Percentiles rank a stretch among this genome's conserved stretches.
phyloP scores from a whole-genome alignment of 2,888 invertebrate genomes.

The Clistopyga incitator region DNA sequence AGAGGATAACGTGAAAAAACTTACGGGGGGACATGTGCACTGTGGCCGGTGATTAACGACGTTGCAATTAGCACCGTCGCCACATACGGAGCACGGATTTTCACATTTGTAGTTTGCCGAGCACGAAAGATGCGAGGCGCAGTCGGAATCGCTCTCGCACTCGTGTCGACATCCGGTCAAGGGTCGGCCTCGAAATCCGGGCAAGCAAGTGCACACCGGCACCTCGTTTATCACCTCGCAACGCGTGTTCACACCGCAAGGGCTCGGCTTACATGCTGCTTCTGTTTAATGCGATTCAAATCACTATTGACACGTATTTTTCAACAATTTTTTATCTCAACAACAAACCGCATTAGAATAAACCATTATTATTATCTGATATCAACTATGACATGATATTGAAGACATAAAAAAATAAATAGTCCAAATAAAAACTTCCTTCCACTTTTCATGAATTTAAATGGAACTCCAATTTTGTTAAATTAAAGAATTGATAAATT shows the following conservation, averaged over 20 bases:
- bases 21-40: slow-evolving; percentile 92
- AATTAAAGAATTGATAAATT: no score
- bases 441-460: no score
- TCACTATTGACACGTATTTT: not conserved
- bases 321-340: not conserved
- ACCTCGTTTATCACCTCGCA: slow-evolving; percentile 92
- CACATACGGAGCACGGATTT: slow-evolving; percentile 92
- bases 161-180: slow-evolving; percentile 92
- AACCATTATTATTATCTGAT: no score
- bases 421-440: no score
- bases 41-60: slow-evolving; percentile 91
- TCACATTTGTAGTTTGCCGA: slow-evolving; percentile 90
- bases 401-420: no score
- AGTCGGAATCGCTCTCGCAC: slow-evolving; percentile 92
- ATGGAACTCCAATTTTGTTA: no score
- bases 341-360: not conserved
- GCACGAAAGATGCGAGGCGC: slow-evolving; percentile 89
- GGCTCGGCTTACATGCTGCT: slow-evolving; percentile 93
- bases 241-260: slow-evolving; percentile 92
- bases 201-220: slow-evolving; percentile 92
- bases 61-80: slow-evolving; percentile 91
- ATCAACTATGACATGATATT: no score
- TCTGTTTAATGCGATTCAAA: slow-evolving; percentile 85
- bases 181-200: slow-evolving; percentile 92
- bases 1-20: slow-evolving; percentile 63